Conservation (phyloP, 2,113 vertebrate species). For the Typhlomys cinereus region DNA sequence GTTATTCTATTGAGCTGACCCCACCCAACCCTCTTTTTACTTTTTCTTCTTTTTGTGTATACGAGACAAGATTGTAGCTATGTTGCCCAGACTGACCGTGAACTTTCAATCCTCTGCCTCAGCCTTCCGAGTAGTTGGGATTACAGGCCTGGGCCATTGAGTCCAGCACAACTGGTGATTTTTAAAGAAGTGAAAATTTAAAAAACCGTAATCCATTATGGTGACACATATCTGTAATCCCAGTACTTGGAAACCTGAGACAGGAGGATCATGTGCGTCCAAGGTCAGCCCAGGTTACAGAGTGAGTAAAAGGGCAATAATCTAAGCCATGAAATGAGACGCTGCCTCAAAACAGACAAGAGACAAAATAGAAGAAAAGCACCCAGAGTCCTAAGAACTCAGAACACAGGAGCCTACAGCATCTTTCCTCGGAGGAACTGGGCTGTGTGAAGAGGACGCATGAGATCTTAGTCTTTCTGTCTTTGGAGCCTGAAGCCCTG, state of each 20-base stretch:
- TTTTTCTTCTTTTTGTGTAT: not conserved
- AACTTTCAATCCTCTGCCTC: not conserved
- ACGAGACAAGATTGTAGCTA: not conserved
- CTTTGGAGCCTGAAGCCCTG: slow-evolving; percentile 12
- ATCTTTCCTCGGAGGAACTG: not conserved
- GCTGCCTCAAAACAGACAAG: too few relatives aligned
- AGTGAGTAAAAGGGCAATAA: not conserved
- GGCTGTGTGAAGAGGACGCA: not conserved
- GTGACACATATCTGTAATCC: not conserved
- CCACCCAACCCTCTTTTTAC: not conserved
- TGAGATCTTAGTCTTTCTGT: not conserved
- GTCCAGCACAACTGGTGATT: not conserved
- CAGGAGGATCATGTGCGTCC: not conserved
- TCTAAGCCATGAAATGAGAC: too few relatives aligned
- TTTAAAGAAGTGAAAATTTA: slow-evolving; percentile 37
- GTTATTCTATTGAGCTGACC: not conserved
- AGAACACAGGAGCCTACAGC: not conserved
- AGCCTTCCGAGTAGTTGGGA: not conserved
- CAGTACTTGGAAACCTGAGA: not conserved
- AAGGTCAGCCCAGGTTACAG: not conserved
- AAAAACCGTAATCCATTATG: not conserved
- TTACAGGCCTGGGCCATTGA: not conserved
- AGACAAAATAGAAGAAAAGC: not conserved
- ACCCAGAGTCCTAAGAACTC: not conserved
- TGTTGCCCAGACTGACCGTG: not conserved